Base-by-base conservation (phyloP, 2,888 invertebrate genomes). In the Malthinus seriepunctatus region DNA sequence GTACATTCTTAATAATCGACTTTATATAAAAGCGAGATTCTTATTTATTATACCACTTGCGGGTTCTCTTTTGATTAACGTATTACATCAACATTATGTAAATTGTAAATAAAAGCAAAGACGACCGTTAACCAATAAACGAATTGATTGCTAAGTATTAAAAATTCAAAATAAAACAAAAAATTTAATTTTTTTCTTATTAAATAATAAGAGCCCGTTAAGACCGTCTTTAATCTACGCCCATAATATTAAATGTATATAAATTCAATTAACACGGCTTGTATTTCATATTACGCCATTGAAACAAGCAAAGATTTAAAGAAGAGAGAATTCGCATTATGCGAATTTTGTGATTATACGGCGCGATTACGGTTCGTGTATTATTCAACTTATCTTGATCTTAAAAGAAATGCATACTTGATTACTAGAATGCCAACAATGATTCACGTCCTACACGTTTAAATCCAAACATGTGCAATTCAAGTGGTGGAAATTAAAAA, bases 201-300 rank as follows among this genome's bases (percentile, higher is more conserved):
- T n/a, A n/a, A n/a, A n/a, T n/a, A 42, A 15, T 14, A 42, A 42
- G n/a, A 23, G 39, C 39, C 14, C 55, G 51, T 55, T 60, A 50
- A 62, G 54, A 48, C 55, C 55, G 52, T 60, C 57, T 62, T 54
- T 45, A 56, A 62, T 56, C 55, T 57, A 60, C 67, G 67, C 63
- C 68, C 63, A 65, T 67, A 66, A 66, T 67, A 23, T 23, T 23
- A n/a, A n/a, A n/a, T 23, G 2, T 23, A 23, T 23, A 68, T 67
- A 68, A 68, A 68, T 68, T 68, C 67, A 68, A 68, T 68, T 68
- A 68, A 67, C 63, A 55, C 66, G 47, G 59, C 67, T 67, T 68
- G 66, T 67, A 66, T 66, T 67, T 67, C 67, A 61, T 60, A 65
- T 66, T 65, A 67, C 65, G 61, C 68, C 64, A 67, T 67, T 63